Evolutionary conservation across 2,113 vertebrate genomes (phyloP), one percentile per base, ranked within the genome.

Genomic region (Aptenodytes forsteri): DNA sequence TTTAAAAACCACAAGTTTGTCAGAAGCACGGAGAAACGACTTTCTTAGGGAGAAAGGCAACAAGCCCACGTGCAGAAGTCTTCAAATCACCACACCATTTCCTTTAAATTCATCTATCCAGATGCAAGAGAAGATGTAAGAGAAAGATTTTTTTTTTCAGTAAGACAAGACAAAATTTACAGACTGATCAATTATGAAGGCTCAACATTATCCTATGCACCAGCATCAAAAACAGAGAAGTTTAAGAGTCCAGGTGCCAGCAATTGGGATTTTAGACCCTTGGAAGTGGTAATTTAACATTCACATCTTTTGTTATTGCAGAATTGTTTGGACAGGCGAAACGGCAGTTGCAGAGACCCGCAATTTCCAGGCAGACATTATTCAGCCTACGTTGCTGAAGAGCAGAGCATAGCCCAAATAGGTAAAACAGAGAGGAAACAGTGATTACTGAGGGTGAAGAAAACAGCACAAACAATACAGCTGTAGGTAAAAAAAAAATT

Each of bases 321-420:
- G 16, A 61, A 61, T 19, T 49, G 4, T 49, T 76, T 18, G 75
- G 66, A 49, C 49, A 47, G 65, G 66, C 3, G 1, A 61, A 64
- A 6, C 29, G 2, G 1, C 26, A 14, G 38, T 9, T 34, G 50
- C 73, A 56, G 73, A 81, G 32, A n/a, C 15, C 55, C 42, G 8
- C 55, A 27, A 1, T 22, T 55, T 64, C 56, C 66, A 67, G 77
- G 69, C 82, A 46, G 26, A 9, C 4, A 0, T n/a, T 32, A 10
- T 15, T 52, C 64, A 62, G 58, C n/a, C 47, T 15, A 1, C 3
- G 2, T 0, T 21, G 71, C 36, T 49, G 27, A 30, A 12, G 47
- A 66, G 58, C 89, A 50, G 38, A 83, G 69, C 34, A 4, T 1
- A 36, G 34, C 59, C 50, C 38, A 27, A 11, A 47, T 0, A 54